Base-by-base conservation (phyloP, 1,140 invertebrate species). In the Drosophila tani region DNA sequence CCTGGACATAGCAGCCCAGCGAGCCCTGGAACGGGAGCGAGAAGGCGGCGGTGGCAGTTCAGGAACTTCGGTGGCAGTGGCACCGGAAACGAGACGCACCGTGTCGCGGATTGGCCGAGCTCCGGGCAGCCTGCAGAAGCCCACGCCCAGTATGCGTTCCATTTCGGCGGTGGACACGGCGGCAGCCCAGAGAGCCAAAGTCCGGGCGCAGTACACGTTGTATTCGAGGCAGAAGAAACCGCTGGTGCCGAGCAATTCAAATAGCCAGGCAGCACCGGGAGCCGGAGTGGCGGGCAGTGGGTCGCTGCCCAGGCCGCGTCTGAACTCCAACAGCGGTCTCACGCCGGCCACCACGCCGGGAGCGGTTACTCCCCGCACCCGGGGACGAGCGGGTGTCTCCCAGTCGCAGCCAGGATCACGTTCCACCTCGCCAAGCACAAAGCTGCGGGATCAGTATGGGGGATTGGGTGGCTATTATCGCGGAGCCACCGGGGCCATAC, bases 111-210 rank as follows among this genome's bases (percentile, higher is more conserved):
- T 92, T 12, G 85, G 83, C 46, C 79, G 91, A 47, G 75, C 91
- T 0, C 78, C 87, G 11, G 75, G 77, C 43, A 74, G 76, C 3
- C 43, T 92, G 45, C 91, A 92, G 29, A 93, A 93, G 51, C 71
- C 91, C 0, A 70, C 91, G 19, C 79, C 93, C 53, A 95, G 93
- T 65, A 94, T 94, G 82, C 95, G 98, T 69, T 99, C 98, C 50
- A 98, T 97, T 87, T 98, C 98, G 79, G 98, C 98, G 45, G 97
- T 99, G 88, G 98, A 99, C 94, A 94, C 98, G 59, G 97, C 97
- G 80, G 97, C 97, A 11, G 97, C 96, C 27, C 96, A 97, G 93
- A 94, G 97, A 58, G 97, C 97, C 17, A 96, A 97, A 81, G 96
- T 96, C 0, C 94, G 97, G 65, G 95, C 96, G 38, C 95, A 96